Conservation (phyloP, 2,888 invertebrate species). For the Eupeodes latifasciatus region DNA sequence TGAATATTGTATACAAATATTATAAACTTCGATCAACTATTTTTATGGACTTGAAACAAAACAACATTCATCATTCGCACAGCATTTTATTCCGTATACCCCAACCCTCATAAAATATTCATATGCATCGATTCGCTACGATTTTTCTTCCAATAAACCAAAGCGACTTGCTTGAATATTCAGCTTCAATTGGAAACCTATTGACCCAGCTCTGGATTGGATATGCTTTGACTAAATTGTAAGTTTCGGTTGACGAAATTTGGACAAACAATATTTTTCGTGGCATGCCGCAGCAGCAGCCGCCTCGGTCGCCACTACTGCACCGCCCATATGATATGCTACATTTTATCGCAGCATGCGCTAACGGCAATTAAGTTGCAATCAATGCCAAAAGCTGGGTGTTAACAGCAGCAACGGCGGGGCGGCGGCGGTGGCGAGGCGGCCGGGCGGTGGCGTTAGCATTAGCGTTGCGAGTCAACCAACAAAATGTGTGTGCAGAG, state of each 20-base stretch:
- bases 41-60: not conserved
- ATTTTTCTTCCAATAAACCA: not conserved
- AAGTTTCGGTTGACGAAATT: conserved; percentile 61
- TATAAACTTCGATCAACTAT: not conserved
- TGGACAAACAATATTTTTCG: conserved; percentile 34
- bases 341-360: conserved; percentile 39
- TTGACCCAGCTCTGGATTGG: not conserved
- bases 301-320: not conserved
- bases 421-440: too few species aligned
- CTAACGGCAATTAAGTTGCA: conserved; percentile 60
- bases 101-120: conserved; percentile 20
- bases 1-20: not conserved
- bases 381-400: conserved; percentile 66
- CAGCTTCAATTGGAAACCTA: not conserved
- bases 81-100: not conserved
- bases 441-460: too few species aligned
- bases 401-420: conserved; percentile 15
- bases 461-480: not conserved
- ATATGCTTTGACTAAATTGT: conserved; percentile 32
- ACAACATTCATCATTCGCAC: conserved; percentile 13
- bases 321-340: conserved; percentile 16
- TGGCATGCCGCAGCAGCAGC: not conserved
- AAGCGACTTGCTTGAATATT: not conserved
- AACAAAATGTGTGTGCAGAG: conserved; percentile 46
- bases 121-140: conserved; percentile 11